Base-by-base conservation (phyloP, 2,888 invertebrate species). In the Patella pellucida region DNA sequence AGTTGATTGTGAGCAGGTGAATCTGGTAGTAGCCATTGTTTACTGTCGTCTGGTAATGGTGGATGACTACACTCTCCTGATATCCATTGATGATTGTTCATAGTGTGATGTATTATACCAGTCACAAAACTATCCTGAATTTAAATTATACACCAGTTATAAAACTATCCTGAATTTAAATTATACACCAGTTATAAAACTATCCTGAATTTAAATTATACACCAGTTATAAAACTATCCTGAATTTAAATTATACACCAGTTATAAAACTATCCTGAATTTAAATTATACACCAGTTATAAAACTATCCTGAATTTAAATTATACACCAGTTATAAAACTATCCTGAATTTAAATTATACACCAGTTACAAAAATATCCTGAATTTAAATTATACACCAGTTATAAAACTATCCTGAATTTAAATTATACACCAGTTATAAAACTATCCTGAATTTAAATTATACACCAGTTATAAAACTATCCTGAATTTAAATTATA, bases 371-470 rank as follows among this genome's bases (percentile, higher is more conserved):
- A n/a, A n/a, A n/a, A n/a, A n/a, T n/a, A n/a, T n/a, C n/a, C n/a
- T n/a, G n/a, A n/a, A n/a, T n/a, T n/a, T n/a, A n/a, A n/a, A n/a
- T n/a, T n/a, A n/a, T 23, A 62, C 23, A 12, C 62, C 62, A 19
- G 62, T 62, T 1, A 62, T 2, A 62, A 62, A 62, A 62, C 62
- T 62, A 12, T 62, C 62, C 62, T 62, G 15, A 19, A 62, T 41
- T n/a, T n/a, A n/a, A n/a, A n/a, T n/a, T n/a, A n/a, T 23, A 62
- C 23, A 12, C 62, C 62, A 19, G 62, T 62, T 1, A 62, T 2
- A 62, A 62, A 62, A 62, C 62, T 62, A 12, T 62, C 62, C 62
- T 62, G 15, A 19, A 62, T 41, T n/a, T n/a, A n/a, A n/a, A n/a
- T n/a, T n/a, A n/a, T 23, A 62, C 23, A 12, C 62, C 62, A 19